phyloP scores from a whole-genome alignment of 2,797 vertebrate genomes.

The Scleropages formosus region DNA sequence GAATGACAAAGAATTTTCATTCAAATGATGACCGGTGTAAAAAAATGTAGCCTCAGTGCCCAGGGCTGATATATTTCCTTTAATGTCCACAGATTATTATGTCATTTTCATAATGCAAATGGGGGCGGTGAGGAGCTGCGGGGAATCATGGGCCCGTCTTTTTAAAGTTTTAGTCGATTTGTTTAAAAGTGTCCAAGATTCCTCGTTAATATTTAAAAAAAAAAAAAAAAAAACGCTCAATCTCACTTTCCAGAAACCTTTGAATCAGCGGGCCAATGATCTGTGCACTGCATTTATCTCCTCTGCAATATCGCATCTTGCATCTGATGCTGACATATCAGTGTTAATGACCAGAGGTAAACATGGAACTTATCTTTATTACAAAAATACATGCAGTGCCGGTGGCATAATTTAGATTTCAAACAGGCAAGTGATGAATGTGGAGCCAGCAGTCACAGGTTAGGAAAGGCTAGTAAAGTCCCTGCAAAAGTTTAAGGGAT shows the following conservation, averaged over 20 bases:
- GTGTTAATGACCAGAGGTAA: slow-evolving; percentile 42
- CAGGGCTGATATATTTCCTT: slow-evolving; percentile 21
- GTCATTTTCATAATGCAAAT: slow-evolving; percentile 25
- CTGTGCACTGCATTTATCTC: slow-evolving; percentile 11
- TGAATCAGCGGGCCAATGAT: slow-evolving; percentile 1
- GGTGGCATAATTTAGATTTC: slow-evolving; percentile 59
- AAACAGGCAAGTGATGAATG: slow-evolving; percentile 37
- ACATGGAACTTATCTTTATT: slow-evolving; percentile 71
- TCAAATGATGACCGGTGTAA: slow-evolving; percentile 23
- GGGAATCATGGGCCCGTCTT: slow-evolving; percentile 9
- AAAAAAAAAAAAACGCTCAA: slow-evolving; percentile 15
- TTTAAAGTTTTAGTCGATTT: slow-evolving; percentile 24
- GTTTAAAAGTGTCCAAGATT: slow-evolving; percentile 6
- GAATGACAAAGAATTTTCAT: slow-evolving; percentile 17
- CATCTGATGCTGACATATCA: slow-evolving; percentile 15
- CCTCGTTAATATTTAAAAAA: slow-evolving; percentile 26
- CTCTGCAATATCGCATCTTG: neutral
- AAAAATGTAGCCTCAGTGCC: slow-evolving; percentile 15
- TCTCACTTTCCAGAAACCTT: slow-evolving; percentile 4
- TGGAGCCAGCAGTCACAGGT: neutral
- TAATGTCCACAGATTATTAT: slow-evolving; percentile 29
- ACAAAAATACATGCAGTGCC: slow-evolving; percentile 68
- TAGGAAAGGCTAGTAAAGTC: too few relatives aligned
- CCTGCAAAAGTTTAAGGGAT: too few relatives aligned
- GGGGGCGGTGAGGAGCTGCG: neutral